A percentile compares a stretch with the other conserved stretches of the same genome.
phyloP scores from a whole-genome alignment of 2,888 invertebrate species.

The Lathronympha strigana region DNA sequence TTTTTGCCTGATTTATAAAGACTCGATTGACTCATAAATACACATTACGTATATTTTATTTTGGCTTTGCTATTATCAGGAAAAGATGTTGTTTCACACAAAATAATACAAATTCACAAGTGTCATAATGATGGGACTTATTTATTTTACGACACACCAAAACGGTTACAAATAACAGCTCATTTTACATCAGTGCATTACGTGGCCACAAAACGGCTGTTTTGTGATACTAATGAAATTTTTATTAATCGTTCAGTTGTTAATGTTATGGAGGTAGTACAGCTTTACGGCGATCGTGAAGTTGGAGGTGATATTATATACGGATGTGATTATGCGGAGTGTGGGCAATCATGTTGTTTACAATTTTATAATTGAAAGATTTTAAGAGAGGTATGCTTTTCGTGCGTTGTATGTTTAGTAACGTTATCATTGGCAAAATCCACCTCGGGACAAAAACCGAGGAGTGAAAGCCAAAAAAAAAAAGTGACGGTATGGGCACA shows the following conservation, averaged over 20 bases:
- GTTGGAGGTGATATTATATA: conserved; percentile 22
- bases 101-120: neutral
- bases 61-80: too few species aligned
- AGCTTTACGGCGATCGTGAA: conserved; percentile 26
- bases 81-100: too few species aligned
- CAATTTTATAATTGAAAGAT: too few species aligned
- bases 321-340: conserved; percentile 20
- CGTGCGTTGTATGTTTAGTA: too few species aligned
- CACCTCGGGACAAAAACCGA: too few species aligned
- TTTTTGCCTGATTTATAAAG: too few species aligned
- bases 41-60: too few species aligned
- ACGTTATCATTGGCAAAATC: too few species aligned
- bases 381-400: too few species aligned
- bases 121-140: neutral
- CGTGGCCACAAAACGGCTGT: conserved; percentile 26
- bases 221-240: conserved; percentile 38
- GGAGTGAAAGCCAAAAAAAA: too few species aligned
- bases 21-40: too few species aligned
- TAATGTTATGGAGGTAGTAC: conserved; percentile 28
- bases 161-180: conserved; percentile 6
- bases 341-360: neutral
- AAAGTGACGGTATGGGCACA: too few species aligned
- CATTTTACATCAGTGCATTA: conserved; percentile 4
- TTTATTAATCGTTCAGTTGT: conserved; percentile 39
- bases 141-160: conserved; percentile 17